Conservation (phyloP, 2,888 invertebrate genomes). For the Harpagoxenus sublaevis region DNA sequence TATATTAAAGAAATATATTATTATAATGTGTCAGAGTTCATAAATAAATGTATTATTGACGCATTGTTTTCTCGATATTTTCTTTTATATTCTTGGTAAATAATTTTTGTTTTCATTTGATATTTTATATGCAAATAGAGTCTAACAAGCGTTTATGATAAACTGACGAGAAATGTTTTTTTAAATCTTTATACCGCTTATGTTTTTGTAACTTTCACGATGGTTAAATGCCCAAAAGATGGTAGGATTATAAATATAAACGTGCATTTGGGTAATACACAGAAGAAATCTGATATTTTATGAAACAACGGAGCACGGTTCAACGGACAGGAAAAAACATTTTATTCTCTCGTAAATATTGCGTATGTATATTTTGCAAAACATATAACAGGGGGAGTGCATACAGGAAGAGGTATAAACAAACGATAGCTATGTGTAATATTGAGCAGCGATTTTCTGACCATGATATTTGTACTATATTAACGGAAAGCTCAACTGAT, state of each 20-base stretch:
- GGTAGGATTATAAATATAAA: conserved; percentile 54
- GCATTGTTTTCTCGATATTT: conserved; percentile 24
- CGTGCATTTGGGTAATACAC: conserved; percentile 52
- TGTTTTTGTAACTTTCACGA: conserved; percentile 38
- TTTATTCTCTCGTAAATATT: conserved; percentile 53
- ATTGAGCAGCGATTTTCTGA: conserved; percentile 44
- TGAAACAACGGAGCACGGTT: conserved; percentile 53
- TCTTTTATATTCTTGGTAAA: conserved; percentile 2
- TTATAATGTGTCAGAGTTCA: neutral
- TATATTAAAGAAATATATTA: neutral
- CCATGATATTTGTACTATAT: conserved; percentile 32
- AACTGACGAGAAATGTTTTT: conserved; percentile 24
- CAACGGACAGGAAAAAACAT: conserved; percentile 48
- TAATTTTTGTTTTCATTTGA: conserved; percentile 30
- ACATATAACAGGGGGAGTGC: conserved; percentile 32
- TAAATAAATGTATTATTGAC: conserved; percentile 20
- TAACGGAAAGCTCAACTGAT: conserved; percentile 38
- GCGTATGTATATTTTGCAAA: conserved; percentile 50
- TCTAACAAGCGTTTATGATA: conserved; percentile 44
- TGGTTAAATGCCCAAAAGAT: conserved; percentile 48
- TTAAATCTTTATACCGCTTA: conserved; percentile 18
- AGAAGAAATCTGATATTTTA: conserved; percentile 60
- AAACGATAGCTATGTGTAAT: conserved; percentile 20
- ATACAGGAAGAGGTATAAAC: conserved; percentile 27
- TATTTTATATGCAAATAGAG: conserved; percentile 25